These are phyloP conservation scores for Protosalanx chinensis DNA, from an alignment of 2,797 vertebrate genomes.

Conservation along the genomic window DNA sequence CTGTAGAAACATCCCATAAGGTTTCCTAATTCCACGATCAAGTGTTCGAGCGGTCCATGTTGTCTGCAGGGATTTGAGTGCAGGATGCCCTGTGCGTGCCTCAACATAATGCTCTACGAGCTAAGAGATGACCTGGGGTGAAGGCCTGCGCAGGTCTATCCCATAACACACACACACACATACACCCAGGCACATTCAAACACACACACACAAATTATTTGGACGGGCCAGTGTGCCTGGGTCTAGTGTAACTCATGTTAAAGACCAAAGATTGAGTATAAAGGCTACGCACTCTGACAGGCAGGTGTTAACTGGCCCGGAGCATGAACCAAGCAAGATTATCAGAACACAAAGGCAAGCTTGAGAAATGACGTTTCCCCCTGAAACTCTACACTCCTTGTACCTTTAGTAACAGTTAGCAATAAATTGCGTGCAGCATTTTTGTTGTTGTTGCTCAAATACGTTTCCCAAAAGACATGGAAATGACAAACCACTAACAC, in stretches of 20 bases:
- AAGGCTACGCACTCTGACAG: conserved; percentile 51
- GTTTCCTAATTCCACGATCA: conserved; percentile 39
- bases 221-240: conserved; percentile 9
- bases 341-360: conserved; percentile 42
- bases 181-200: conserved; percentile 5
- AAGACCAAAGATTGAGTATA: conserved; percentile 58
- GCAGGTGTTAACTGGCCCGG: conserved; percentile 63
- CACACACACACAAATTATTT: conserved; percentile 18
- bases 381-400: conserved; percentile 35
- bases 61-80: conserved; percentile 13
- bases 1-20: conserved; percentile 27
- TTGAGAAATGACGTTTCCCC: conserved; percentile 32
- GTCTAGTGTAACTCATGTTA: conserved; percentile 36
- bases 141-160: conserved; percentile 47
- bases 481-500: conserved; percentile 20
- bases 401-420: conserved; percentile 25
- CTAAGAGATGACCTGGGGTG: conserved; percentile 20
- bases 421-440: conserved; percentile 17
- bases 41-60: conserved; percentile 38
- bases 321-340: conserved; percentile 52
- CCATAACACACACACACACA: conserved; percentile 12
- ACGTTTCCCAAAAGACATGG: conserved; percentile 21
- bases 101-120: conserved; percentile 20
- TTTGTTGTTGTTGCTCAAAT: conserved; percentile 8
- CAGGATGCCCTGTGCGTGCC: conserved; percentile 12